Evolutionary conservation across 2,888 invertebrate genomes (phyloP).

Genomic region (Trissoscelio sp.): DNA sequence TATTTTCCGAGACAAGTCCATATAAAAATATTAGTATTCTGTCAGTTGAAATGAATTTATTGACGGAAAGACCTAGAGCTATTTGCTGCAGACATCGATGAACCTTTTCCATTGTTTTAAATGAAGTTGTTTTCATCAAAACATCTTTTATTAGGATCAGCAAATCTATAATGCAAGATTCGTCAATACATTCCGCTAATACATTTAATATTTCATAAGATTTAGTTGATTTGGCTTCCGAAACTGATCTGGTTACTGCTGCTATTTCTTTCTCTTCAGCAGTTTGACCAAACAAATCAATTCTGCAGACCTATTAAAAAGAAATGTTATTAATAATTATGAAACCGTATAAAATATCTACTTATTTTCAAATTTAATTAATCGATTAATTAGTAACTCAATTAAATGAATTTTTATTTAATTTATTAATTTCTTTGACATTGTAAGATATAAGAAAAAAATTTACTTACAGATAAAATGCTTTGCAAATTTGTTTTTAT

Average conservation of each 20-base stretch:
- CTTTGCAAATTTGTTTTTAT: conserved; percentile 91
- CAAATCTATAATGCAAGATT: conserved; percentile 90
- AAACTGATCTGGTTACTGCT: conserved; percentile 91
- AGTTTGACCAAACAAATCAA: conserved; percentile 94
- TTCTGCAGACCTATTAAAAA: conserved; percentile 87
- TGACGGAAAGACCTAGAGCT: conserved; percentile 92
- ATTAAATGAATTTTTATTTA: neutral
- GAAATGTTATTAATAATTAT: neutral
- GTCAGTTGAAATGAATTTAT: conserved; percentile 89
- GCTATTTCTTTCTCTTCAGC: conserved; percentile 96
- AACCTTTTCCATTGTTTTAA: conserved; percentile 91
- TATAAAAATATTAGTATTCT: conserved; percentile 92
- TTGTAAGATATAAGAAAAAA: conserved; percentile 3
- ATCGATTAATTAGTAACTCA: neutral
- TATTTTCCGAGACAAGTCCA: conserved; percentile 92
- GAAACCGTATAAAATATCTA: neutral
- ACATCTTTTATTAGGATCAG: conserved; percentile 93
- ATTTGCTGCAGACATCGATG: conserved; percentile 92
- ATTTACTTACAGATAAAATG: conserved; percentile 87
- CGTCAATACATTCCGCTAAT: conserved; percentile 90
- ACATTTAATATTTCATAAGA: conserved; percentile 94
- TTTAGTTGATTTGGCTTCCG: conserved; percentile 93
- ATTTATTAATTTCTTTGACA: too few relatives aligned
- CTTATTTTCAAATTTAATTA: too few relatives aligned
- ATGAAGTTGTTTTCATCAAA: conserved; percentile 90